Conservation (phyloP, 2,797 vertebrate genomes). For the Mus caroli region DNA sequence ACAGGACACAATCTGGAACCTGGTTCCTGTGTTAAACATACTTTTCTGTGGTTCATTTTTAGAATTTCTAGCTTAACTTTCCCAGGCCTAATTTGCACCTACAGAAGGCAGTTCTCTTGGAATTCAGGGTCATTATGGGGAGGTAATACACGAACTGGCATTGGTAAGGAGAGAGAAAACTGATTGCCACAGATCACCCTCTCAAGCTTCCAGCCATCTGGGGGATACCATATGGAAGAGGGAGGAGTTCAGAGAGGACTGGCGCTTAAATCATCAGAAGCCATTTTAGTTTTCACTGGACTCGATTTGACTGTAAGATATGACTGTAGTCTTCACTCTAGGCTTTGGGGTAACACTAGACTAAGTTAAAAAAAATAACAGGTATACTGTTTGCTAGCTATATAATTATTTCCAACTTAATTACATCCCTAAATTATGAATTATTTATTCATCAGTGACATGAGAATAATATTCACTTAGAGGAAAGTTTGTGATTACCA, state of each 20-base stretch:
- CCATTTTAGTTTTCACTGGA: constrained; percentile 31
- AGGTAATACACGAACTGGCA: constrained; percentile 51
- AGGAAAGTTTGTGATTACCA: not conserved
- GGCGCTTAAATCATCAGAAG: constrained; percentile 35
- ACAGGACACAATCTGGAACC: constrained; percentile 83
- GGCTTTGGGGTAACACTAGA: not conserved
- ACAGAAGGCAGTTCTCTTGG: constrained; percentile 68
- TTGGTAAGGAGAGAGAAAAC: constrained; percentile 39
- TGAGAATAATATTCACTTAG: not conserved
- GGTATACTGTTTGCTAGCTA: not conserved
- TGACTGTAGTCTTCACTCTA: not conserved
- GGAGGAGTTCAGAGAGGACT: constrained; percentile 65
- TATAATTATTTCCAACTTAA: constrained; percentile 34
- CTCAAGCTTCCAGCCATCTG: constrained; percentile 68
- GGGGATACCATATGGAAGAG: constrained; percentile 60
- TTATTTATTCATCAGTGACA: constrained; percentile 5
- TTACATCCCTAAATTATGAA: not conserved
- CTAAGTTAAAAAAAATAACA: constrained; percentile 1
- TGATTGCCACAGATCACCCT: constrained; percentile 45
- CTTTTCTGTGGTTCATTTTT: constrained; percentile 68
- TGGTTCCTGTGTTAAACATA: constrained; percentile 66
- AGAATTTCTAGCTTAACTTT: constrained; percentile 69
- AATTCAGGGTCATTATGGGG: constrained; percentile 58
- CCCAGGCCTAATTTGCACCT: constrained; percentile 64
- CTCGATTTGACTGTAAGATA: constrained; percentile 32